A percentile compares a stretch with the other conserved stretches of the same genome.
phyloP scores from a whole-genome alignment of 2,888 invertebrate species.

The Amorpha juglandis region DNA sequence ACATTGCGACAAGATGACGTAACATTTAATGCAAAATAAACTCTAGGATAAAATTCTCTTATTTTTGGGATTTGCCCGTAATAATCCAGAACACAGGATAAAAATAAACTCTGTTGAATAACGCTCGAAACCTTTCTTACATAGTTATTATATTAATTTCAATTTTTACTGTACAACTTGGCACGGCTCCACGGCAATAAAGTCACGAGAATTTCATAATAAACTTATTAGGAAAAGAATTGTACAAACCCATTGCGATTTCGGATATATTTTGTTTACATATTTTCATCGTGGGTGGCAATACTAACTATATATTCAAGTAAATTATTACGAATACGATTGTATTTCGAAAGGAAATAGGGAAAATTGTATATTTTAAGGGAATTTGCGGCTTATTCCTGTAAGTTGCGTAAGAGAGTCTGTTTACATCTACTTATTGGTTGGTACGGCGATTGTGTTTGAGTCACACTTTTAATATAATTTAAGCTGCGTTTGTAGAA shows the following conservation, averaged over 20 bases:
- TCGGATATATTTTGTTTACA: not conserved
- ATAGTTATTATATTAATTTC: conserved; percentile 24
- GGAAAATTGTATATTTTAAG: not conserved
- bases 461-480: no score
- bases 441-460: no score
- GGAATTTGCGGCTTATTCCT: not conserved
- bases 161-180: conserved; percentile 20
- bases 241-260: not conserved
- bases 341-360: not conserved
- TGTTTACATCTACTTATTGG: no score
- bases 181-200: conserved; percentile 11
- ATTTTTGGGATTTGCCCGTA: not conserved
- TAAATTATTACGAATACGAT: not conserved
- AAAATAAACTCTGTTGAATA: conserved; percentile 17
- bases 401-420: no score
- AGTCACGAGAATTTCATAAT: conserved; percentile 23
- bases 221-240: conserved; percentile 19
- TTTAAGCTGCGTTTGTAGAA: no score
- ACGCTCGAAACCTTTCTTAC: conserved; percentile 12
- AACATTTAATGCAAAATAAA: not conserved
- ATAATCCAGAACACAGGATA: not conserved
- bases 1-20: not conserved
- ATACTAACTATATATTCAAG: not conserved
- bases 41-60: not conserved
- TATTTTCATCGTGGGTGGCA: no score